Evolutionary conservation across 1,140 invertebrate species (phyloP), one percentile per base, ranked within the genome.

Genomic region (Trichomalopsis sarcophagae): DNA sequence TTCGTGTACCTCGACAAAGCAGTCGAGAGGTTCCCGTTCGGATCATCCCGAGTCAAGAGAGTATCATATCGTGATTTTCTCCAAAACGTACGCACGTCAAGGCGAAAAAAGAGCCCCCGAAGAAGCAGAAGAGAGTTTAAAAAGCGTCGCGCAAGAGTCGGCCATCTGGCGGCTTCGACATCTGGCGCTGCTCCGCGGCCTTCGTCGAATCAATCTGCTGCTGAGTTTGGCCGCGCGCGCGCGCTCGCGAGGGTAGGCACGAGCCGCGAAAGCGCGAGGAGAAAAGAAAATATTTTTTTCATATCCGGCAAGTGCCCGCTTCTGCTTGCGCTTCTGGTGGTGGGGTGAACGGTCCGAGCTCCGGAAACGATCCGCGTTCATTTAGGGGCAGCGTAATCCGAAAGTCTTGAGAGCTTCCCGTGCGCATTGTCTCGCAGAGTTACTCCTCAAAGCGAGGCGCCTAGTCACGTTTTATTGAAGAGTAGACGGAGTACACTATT

Each of bases 61-160:
- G 50, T 44, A 44, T 50, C 11, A 14, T 50, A 50, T 44, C 40
- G 17, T 62, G 55, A 62, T 62, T 62, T 62, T 62, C 9, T 71
- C 23, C 17, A 80, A 23, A 40, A n/a, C 36, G 36, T 40, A 40
- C 10, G 44, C 2, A 44, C 33, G 13, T 27, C 17, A 21, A 75
- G 74, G 27, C 36, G 33, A 10, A 44, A 44, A 11, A 44, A 44
- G 40, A 44, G 1, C 40, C 40, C 1, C 40, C 40, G 7, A 44
- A 44, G 33, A 36, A 66, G 33, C 71, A 82, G 81, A 86, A 81
- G 62, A 44, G 40, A 73, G 79, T 86, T 82, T 75, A 62, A 75
- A 82, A 62, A 82, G 71, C 68, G 50, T 14, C 50, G 50, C 13
- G 5, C 50, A 55, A 14, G 55, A 83, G 81, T 77, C 40, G 21